Evolutionary conservation across 2,797 vertebrate genomes (phyloP).

Genomic region (Pangasius larnaudii): DNA sequence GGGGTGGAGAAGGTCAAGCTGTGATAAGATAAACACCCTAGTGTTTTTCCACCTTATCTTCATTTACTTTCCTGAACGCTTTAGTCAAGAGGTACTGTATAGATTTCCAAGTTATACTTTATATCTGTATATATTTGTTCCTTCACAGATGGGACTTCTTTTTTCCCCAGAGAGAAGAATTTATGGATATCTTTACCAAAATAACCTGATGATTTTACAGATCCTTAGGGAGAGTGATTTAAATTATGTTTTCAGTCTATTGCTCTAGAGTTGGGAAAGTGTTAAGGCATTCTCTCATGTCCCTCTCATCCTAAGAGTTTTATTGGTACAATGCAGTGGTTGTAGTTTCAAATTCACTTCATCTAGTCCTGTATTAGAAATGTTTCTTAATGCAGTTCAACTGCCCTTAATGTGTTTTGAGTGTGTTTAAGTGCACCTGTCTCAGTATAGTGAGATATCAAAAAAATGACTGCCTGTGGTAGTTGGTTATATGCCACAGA

Average conservation of each 20-base stretch:
- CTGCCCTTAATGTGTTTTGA: neutral
- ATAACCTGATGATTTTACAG: neutral
- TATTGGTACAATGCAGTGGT: neutral
- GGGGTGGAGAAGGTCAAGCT: conserved; percentile 12
- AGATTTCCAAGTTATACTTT: neutral
- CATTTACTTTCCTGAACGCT: neutral
- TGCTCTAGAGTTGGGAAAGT: neutral
- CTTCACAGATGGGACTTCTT: neutral
- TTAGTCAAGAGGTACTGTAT: neutral
- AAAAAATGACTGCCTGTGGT: neutral
- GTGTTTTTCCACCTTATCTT: neutral
- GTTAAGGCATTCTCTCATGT: neutral
- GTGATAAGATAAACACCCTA: neutral
- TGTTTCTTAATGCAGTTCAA: neutral
- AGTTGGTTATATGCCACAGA: neutral
- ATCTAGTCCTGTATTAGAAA: neutral
- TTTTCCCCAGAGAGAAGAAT: neutral
- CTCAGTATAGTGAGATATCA: neutral
- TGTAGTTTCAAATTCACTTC: neutral
- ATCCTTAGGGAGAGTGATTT: neutral
- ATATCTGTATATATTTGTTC: no score
- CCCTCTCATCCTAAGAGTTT: neutral
- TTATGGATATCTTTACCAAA: neutral
- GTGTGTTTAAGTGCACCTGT: neutral
- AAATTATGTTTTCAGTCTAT: neutral